Conservation (phyloP, 2,113 vertebrate genomes). For the Mormyrus iriodes region DNA sequence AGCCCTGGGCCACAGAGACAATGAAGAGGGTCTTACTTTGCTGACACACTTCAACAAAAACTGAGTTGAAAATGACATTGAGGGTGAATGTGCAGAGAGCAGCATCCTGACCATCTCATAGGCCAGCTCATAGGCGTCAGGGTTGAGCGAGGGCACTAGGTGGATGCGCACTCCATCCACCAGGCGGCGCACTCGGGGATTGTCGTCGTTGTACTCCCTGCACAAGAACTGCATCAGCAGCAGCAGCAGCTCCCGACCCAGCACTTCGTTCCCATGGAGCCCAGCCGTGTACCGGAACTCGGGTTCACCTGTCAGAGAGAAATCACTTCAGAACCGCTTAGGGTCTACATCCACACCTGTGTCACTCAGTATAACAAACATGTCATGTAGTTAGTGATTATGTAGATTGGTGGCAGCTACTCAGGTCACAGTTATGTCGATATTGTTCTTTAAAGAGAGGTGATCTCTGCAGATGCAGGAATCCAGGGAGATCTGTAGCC, state of each 20-base stretch:
- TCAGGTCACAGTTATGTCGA: neutral
- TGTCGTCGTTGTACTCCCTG: constrained; percentile 74
- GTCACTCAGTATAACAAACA: neutral
- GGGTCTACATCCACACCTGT: neutral
- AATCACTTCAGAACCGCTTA: neutral
- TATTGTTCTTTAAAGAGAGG: neutral
- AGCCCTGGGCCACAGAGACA: constrained; percentile 61
- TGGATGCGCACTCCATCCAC: constrained; percentile 84
- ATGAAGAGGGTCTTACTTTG: neutral
- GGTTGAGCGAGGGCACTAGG: constrained; percentile 86
- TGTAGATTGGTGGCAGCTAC: neutral
- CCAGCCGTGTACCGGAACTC: constrained; percentile 89
- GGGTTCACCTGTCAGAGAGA: constrained; percentile 72
- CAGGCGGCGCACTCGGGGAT: constrained; percentile 71
- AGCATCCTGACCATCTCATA: constrained; percentile 68
- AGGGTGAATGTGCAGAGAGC: neutral
- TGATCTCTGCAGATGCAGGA: neutral
- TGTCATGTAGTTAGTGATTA: neutral
- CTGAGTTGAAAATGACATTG: neutral
- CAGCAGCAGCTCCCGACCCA: constrained; percentile 83
- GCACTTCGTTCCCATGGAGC: constrained; percentile 83
- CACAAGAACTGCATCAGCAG: constrained; percentile 90
- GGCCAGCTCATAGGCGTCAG: constrained; percentile 85
- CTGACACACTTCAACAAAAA: neutral
- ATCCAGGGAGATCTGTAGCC: neutral